Conservation (phyloP, 2,113 vertebrate genomes). For the Ptychochromis oligacanthus region DNA sequence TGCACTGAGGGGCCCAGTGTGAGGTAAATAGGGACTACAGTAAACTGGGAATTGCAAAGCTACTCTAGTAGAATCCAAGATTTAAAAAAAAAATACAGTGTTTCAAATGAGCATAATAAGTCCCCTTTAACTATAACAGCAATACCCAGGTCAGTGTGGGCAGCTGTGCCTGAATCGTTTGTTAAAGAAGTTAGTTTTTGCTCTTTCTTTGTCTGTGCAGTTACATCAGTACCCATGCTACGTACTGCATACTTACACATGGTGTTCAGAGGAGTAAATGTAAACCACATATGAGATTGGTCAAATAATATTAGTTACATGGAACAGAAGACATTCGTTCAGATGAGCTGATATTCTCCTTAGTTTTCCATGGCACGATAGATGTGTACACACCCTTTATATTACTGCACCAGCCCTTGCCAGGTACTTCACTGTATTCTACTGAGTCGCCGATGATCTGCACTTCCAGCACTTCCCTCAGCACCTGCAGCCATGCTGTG, state of each 20-base stretch:
- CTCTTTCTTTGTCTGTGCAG: background rate
- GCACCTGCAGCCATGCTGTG: slow-evolving; percentile 18
- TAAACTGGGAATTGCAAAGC: background rate
- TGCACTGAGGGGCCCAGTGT: background rate
- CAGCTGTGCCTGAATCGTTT: background rate
- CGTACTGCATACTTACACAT: background rate
- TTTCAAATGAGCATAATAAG: background rate
- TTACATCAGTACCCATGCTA: background rate
- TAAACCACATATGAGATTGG: no score
- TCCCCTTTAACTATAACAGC: background rate
- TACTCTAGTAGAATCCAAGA: background rate
- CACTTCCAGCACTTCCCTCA: background rate
- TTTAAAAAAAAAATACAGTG: background rate
- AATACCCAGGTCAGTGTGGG: background rate
- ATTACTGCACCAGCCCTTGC: background rate
- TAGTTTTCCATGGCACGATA: no score
- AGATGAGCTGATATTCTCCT: background rate
- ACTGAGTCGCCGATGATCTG: background rate
- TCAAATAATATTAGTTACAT: no score
- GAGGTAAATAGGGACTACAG: background rate
- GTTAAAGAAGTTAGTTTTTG: background rate
- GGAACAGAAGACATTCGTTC: background rate
- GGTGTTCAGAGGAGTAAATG: no score
- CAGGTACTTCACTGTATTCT: background rate
- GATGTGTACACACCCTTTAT: background rate